Evolutionary conservation across 2,113 vertebrate genomes (phyloP), one percentile per base, ranked within the genome.

Genomic region (Platichthys stellatus): DNA sequence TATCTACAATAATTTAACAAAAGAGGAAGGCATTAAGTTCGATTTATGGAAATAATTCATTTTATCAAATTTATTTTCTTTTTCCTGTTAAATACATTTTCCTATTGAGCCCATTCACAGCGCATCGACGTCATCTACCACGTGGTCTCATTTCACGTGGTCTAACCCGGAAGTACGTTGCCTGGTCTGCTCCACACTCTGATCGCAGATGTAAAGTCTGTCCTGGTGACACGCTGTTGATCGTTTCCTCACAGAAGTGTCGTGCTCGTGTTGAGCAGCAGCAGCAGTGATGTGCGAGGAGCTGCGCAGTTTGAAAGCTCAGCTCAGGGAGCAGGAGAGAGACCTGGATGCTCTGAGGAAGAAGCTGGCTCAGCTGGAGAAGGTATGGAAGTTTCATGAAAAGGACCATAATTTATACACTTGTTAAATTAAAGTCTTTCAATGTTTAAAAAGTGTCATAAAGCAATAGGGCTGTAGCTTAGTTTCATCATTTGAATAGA

Each of bases 301-400:
- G 31, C 28, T 89, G 58, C 53, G 64, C 62, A 24, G 20, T 14
- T 56, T 95, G 65, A 94, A 92, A 72, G 74, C 78, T 15, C 80
- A 87, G 69, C 92, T 95, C 2, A 12, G 78, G 51, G 85, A 93
- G 59, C 93, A 80, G 81, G 94, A 94, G 23, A 76, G 57, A 14
- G 94, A 94, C 79, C 72, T 95, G 3, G 76, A 53, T 18, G 58
- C 66, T 69, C 84, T 95, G 31, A 94, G 89, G 81, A 78, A 74
- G 13, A 92, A 91, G 86, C 54, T 95, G 65, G 77, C 82, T 23
- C 76, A 73, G 9, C 66, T 90, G 24, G 89, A 92, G 61, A 88
- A 93, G 93, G 94, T 92, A 79, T 5, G 10, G 28, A 7, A 31
- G 31, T 31, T 31, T 31, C 6, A 31, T 53, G 10, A 5, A 12